Base-by-base conservation (phyloP, 2,113 vertebrate genomes). In the Pollimyrus isidori region DNA sequence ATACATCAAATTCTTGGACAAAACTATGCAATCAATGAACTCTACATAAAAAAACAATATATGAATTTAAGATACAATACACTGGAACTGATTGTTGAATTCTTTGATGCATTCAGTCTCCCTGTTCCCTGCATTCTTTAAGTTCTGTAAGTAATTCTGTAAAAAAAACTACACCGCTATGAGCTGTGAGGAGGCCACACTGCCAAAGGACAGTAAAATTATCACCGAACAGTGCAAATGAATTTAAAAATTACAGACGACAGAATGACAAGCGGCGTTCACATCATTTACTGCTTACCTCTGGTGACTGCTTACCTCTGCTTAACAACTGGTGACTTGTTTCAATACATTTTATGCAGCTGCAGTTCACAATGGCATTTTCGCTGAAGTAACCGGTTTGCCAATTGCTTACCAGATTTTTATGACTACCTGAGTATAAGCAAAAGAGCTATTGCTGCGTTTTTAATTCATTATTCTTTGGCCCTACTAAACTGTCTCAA, bases 371-470 rank as follows among this genome's bases (percentile, higher is more conserved):
- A 56, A 46, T 85, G 52, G 80, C 53, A 42, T 56, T 58, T 85
- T 89, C 30, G 5, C 30, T 82, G 17, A 48, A 62, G 7, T 58
- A 83, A 42, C 35, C 19, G 3, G 39, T 46, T 85, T 58, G 23
- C 35, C 53, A 26, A 13, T 48, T 49, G 21, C 42, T 85, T 10
- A 62, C 69, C 35, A 83, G 76, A 91, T 92, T 88, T 88, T 91
- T 91, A 87, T 93, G 90, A 92, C 92, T 95, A 95, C 95, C 95
- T 96, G 95, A 96, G 95, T 92, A 93, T 89, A 62, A 91, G 90
- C 91, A 88, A 73, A 88, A 87, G 88, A 91, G 91, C 88, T 94
- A 96, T 95, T 96, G 95, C 95, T 95, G 92, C 39, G 6, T 56
- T 49, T 93, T 93, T 89, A 87, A 90, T 91, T 88, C 76, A 76